phyloP scores from a whole-genome alignment of 2,113 vertebrate species.

The Phaethornis superciliosus region DNA sequence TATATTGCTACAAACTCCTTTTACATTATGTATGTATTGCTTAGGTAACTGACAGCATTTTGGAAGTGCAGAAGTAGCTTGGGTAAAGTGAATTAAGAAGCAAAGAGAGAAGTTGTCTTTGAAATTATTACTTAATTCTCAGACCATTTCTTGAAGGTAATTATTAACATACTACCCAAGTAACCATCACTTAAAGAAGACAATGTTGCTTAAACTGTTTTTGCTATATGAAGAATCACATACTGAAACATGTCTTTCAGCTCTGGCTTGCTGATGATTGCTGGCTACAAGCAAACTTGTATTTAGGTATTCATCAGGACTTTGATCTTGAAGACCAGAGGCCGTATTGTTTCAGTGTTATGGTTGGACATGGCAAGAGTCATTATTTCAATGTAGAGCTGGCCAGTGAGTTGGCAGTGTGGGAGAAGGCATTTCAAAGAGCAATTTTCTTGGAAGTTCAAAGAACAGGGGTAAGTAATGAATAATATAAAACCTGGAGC shows the following conservation, averaged over 20 bases:
- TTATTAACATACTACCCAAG: background rate
- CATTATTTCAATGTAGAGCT: slow-evolving; percentile 89
- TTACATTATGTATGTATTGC: background rate
- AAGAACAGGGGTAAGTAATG: slow-evolving; percentile 85
- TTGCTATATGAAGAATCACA: slow-evolving; percentile 40
- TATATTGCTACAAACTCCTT: background rate
- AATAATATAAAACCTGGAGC: background rate
- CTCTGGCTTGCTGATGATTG: slow-evolving; percentile 89
- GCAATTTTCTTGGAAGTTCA: slow-evolving; percentile 93
- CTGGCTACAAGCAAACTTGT: slow-evolving; percentile 88
- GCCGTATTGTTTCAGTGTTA: slow-evolving; percentile 88
- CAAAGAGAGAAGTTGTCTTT: background rate
- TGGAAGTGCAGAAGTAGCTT: background rate
- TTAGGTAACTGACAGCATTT: background rate
- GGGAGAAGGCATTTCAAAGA: slow-evolving; percentile 93
- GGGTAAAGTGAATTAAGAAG: background rate
- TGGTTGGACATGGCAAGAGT: slow-evolving; percentile 86
- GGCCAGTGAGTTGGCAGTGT: slow-evolving; percentile 84
- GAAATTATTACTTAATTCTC: background rate
- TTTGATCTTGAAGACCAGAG: slow-evolving; percentile 83
- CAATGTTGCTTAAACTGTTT: background rate
- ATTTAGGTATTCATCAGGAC: slow-evolving; percentile 85
- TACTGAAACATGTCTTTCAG: slow-evolving; percentile 75
- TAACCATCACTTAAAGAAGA: background rate
- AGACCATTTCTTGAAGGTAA: background rate